Evolutionary conservation across 2,797 vertebrate species (phyloP).

Genomic region (Nothura maculosa): DNA sequence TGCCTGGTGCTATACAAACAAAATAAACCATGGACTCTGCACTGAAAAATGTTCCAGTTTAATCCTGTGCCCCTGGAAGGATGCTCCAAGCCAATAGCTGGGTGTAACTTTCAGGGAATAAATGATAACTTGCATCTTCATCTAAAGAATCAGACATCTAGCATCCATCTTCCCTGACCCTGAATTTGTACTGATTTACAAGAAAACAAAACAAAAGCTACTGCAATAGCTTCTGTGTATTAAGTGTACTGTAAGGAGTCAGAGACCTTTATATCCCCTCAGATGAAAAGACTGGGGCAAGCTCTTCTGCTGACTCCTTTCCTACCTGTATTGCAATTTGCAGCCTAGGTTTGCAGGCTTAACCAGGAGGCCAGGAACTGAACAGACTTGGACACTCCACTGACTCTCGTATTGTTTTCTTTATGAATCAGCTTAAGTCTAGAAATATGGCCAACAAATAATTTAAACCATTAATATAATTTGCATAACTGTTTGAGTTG

Average conservation of each 20-base stretch:
- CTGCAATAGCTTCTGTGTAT: not conserved
- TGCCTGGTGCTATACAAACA: not conserved
- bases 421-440: not conserved
- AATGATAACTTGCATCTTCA: not conserved
- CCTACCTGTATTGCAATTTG: not conserved
- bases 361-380: not conserved
- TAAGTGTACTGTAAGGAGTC: not conserved
- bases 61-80: not conserved
- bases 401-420: not conserved
- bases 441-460: not conserved
- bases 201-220: not conserved
- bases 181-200: not conserved
- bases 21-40: not conserved
- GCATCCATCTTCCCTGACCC: not conserved
- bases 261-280: not conserved
- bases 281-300: not conserved
- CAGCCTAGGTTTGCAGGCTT: not conserved
- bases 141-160: not conserved
- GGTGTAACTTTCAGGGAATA: not conserved
- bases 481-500: not conserved
- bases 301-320: not conserved
- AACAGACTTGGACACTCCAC: not conserved
- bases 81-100: not conserved
- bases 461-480: not conserved
- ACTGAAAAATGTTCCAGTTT: not conserved